phyloP scores from a whole-genome alignment of 2,888 invertebrate genomes.

The Stramonita haemastoma region DNA sequence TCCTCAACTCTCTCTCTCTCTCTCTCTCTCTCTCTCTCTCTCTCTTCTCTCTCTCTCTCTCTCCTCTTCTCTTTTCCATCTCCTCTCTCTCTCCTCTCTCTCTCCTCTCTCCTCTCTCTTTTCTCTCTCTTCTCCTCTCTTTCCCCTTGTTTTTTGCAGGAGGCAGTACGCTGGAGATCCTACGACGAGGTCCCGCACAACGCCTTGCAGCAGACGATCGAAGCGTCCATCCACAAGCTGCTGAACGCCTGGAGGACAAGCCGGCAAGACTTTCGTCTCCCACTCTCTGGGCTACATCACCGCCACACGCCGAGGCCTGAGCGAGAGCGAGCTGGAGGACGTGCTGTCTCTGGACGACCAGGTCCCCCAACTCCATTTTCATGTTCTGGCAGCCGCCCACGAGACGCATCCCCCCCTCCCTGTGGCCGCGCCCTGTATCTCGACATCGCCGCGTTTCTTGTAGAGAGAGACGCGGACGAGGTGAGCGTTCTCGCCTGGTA shows the following conservation, averaged over 20 bases:
- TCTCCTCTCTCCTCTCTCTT: too few relatives aligned
- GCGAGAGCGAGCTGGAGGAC: constrained; percentile 71
- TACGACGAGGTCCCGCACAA: constrained; percentile 55
- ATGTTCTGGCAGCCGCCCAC: constrained; percentile 64
- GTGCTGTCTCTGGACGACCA: constrained; percentile 70
- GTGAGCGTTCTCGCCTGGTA: constrained; percentile 68
- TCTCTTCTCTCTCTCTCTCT: too few relatives aligned
- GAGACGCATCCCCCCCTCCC: constrained; percentile 65
- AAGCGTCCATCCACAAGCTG: constrained; percentile 62
- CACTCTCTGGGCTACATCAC: constrained; percentile 66
- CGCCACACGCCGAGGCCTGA: constrained; percentile 64
- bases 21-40: too few relatives aligned
- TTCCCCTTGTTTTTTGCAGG: too few relatives aligned
- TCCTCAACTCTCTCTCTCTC: too few relatives aligned
- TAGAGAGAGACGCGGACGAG: constrained; percentile 58
- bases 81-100: too few relatives aligned
- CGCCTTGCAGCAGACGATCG: constrained; percentile 39
- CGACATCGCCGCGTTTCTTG: constrained; percentile 39
- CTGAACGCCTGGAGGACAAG: constrained; percentile 63
- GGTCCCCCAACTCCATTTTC: constrained; percentile 63
- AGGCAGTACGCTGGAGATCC: constrained; percentile 65
- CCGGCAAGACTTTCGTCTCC: constrained; percentile 59
- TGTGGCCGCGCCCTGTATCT: constrained; percentile 56
- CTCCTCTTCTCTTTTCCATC: too few relatives aligned
- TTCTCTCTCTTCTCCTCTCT: too few relatives aligned